Evolutionary conservation across 2,888 invertebrate species (phyloP).

Genomic region (Euzetes globulus): DNA sequence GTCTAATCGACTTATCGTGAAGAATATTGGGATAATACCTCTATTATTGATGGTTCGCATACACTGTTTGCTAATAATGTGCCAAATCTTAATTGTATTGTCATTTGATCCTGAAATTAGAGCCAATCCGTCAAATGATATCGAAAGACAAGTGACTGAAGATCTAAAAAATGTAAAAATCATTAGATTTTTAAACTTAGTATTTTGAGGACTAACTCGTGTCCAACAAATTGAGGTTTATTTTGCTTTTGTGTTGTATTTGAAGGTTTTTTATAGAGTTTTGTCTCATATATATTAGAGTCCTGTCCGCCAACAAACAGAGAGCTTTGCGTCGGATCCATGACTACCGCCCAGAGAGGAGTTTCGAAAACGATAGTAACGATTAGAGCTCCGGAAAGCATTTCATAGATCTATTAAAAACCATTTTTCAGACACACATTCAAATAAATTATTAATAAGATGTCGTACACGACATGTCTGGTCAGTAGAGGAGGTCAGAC

Average conservation of each 20-base stretch:
- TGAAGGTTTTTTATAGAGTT: slow-evolving; percentile 61
- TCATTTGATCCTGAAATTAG: slow-evolving; percentile 70
- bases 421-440: neutral
- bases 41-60: slow-evolving; percentile 62
- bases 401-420: slow-evolving; percentile 58
- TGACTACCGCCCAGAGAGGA: slow-evolving; percentile 60
- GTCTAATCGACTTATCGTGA: neutral
- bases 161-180: slow-evolving; percentile 41
- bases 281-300: slow-evolving; percentile 61
- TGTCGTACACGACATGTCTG: slow-evolving; percentile 61
- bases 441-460: neutral
- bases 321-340: slow-evolving; percentile 62
- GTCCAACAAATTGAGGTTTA: slow-evolving; percentile 40
- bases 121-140: slow-evolving; percentile 63
- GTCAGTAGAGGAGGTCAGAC: slow-evolving; percentile 71
- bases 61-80: slow-evolving; percentile 66
- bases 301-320: slow-evolving; percentile 65
- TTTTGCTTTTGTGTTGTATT: slow-evolving; percentile 49
- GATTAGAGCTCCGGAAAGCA: slow-evolving; percentile 61
- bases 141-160: slow-evolving; percentile 61
- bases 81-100: slow-evolving; percentile 68
- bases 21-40: slow-evolving; percentile 48
- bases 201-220: slow-evolving; percentile 50
- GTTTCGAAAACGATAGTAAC: slow-evolving; percentile 66
- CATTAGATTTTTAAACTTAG: neutral